phyloP scores from a whole-genome alignment of 2,797 vertebrate genomes.

The Euthynnus affinis region DNA sequence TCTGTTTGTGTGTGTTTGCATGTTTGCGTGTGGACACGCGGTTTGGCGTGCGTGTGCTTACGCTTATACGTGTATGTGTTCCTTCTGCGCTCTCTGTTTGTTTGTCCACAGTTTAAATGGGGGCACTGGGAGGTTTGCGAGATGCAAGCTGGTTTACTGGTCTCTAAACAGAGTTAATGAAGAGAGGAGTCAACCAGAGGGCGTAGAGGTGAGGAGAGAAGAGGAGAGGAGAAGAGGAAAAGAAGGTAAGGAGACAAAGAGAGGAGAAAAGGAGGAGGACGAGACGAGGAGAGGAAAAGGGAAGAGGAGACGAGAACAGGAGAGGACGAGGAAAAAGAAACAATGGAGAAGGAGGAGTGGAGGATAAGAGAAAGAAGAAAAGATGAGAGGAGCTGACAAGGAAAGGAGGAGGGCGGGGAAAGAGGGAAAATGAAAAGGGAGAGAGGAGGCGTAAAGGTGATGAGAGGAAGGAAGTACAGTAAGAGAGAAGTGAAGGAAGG shows the following conservation, averaged over 20 bases:
- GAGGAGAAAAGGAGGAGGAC: neutral
- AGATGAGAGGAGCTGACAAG: too few species aligned
- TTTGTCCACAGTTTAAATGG: slow-evolving; percentile 74
- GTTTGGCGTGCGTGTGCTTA: neutral
- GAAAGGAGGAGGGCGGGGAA: too few species aligned
- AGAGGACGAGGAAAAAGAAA: neutral
- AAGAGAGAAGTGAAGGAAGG: too few species aligned
- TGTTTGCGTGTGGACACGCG: neutral
- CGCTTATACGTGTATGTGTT: slow-evolving; percentile 32
- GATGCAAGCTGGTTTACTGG: slow-evolving; percentile 69
- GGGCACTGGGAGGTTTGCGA: slow-evolving; percentile 73
- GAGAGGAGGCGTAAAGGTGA: too few species aligned
- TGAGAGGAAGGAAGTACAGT: too few species aligned
- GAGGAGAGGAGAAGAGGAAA: neutral
- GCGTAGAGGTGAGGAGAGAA: slow-evolving; percentile 27
- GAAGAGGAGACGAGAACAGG: too few species aligned
- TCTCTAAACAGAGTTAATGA: slow-evolving; percentile 73
- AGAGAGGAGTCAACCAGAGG: slow-evolving; percentile 64
- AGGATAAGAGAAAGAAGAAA: too few species aligned
- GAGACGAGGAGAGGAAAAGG: neutral
- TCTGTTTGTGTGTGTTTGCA: slow-evolving; percentile 20
- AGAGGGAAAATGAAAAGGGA: too few species aligned
- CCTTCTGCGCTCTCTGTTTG: slow-evolving; percentile 56
- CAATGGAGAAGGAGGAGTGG: too few species aligned
- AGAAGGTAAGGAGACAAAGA: neutral